Percentiles rank a stretch among this genome's conserved stretches.
Evolutionary conservation across 2,888 invertebrate species (phyloP).

Genomic region (Microplitis manilae): DNA sequence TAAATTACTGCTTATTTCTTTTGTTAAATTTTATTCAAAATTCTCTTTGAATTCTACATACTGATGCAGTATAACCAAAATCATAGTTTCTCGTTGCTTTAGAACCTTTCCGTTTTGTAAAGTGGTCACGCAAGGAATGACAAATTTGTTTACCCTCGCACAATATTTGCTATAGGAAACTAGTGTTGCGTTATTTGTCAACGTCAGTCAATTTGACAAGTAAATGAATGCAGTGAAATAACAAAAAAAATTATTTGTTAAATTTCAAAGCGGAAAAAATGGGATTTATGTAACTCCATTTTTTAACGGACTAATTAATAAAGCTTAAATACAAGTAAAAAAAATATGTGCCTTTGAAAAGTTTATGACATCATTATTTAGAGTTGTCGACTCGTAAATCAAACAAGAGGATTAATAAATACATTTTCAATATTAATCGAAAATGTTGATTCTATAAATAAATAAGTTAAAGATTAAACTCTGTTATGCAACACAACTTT

Average conservation of each 20-base stretch:
- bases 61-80: background rate
- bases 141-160: constrained; percentile 58
- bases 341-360: too few relatives aligned
- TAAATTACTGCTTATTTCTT: too few relatives aligned
- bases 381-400: too few relatives aligned
- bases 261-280: background rate
- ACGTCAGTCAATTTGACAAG: constrained; percentile 40
- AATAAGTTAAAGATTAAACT: too few relatives aligned
- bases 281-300: too few relatives aligned
- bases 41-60: background rate
- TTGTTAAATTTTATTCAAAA: background rate
- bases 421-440: too few relatives aligned
- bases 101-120: background rate
- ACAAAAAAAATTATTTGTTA: background rate
- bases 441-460: too few relatives aligned
- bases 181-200: constrained; percentile 50
- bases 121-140: constrained; percentile 53
- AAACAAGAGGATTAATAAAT: too few relatives aligned
- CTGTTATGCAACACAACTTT: too few relatives aligned
- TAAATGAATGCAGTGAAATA: constrained; percentile 13
- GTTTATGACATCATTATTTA: too few relatives aligned
- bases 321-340: too few relatives aligned
- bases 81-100: constrained; percentile 1
- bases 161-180: constrained; percentile 53
- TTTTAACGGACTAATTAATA: too few relatives aligned